These are phyloP conservation scores for Stigmatopora argus DNA, from an alignment of 2,113 vertebrate genomes.

Conservation along the genomic window DNA sequence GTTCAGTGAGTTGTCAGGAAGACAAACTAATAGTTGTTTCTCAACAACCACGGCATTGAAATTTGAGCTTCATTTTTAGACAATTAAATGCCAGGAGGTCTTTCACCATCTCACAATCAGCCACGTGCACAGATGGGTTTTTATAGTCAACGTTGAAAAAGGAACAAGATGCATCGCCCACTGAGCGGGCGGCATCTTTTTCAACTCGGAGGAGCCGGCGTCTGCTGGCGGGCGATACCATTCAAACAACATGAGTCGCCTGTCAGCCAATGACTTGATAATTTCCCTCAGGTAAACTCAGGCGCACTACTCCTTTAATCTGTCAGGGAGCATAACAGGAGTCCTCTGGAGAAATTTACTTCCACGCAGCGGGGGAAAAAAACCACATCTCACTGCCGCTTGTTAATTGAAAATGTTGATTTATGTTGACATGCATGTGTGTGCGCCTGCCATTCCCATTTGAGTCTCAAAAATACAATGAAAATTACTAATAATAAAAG, in stretches of 20 bases:
- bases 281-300: constrained; percentile 61
- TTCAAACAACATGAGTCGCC: constrained; percentile 49
- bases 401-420: constrained; percentile 32
- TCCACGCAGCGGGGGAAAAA: constrained; percentile 18
- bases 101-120: constrained; percentile 7
- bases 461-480: background rate
- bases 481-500: background rate
- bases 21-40: background rate
- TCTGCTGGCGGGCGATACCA: constrained; percentile 60
- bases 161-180: constrained; percentile 12
- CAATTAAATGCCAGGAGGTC: background rate
- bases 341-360: constrained; percentile 41
- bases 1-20: background rate
- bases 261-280: constrained; percentile 52
- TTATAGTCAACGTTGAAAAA: constrained; percentile 14
- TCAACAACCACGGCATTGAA: background rate
- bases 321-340: constrained; percentile 38
- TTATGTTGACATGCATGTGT: background rate
- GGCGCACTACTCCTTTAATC: constrained; percentile 49
- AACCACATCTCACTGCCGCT: constrained; percentile 14
- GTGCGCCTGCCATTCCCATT: background rate
- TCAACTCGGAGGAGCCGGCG: constrained; percentile 37
- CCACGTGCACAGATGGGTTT: background rate
- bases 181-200: constrained; percentile 21
- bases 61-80: background rate